Percentiles rank a stretch among this genome's conserved stretches.
These are phyloP conservation scores for Petrolisthes manimaculis DNA, from an alignment of 2,888 invertebrate genomes.

Conservation along the genomic window DNA sequence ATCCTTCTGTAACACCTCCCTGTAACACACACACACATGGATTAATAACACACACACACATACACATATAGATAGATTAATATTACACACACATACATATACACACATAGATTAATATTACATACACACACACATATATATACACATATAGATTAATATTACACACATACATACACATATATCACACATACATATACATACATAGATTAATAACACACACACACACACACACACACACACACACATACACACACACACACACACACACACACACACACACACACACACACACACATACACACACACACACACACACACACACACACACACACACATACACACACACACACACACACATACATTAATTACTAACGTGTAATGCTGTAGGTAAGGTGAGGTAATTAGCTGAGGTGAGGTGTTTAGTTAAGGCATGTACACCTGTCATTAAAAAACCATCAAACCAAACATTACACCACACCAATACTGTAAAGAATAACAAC, in stretches of 20 bases:
- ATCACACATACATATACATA: too few species aligned
- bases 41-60: too few species aligned
- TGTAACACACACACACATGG: neutral
- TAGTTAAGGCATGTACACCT: conserved; percentile 58
- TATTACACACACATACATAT: too few species aligned
- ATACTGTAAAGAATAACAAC: conserved; percentile 35
- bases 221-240: neutral
- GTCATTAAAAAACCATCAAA: conserved; percentile 64
- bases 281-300: too few species aligned
- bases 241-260: conserved; percentile 8
- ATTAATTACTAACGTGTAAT: conserved; percentile 34
- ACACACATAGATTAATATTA: too few species aligned
- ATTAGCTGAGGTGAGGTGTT: conserved; percentile 34
- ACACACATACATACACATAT: neutral
- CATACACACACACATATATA: too few species aligned
- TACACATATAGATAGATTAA: too few species aligned
- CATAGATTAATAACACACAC: too few species aligned
- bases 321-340: conserved; percentile 27
- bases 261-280: neutral
- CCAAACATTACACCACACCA: conserved; percentile 47
- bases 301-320: neutral
- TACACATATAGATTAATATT: too few species aligned
- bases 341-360: neutral
- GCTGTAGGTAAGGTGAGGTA: conserved; percentile 52
- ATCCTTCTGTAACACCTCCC: conserved; percentile 48